Conservation (phyloP, 1,140 invertebrate species). For the Lepidurus packardi region DNA sequence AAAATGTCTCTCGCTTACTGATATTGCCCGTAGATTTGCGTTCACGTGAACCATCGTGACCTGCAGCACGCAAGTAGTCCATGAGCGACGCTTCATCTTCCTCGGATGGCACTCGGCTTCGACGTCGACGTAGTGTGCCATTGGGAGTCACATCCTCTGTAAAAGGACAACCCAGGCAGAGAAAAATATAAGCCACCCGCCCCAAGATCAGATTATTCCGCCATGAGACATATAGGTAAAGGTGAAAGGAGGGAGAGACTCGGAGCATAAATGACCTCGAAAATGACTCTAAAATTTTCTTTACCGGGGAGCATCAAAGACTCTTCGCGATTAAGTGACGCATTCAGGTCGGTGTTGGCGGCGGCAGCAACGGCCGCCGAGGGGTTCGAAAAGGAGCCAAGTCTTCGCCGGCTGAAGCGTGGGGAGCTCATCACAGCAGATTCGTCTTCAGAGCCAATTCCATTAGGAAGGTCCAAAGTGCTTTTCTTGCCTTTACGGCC, state of each 20-base stretch:
- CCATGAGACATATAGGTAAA: neutral
- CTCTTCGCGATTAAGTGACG: neutral
- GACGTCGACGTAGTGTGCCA: constrained; percentile 69
- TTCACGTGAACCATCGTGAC: constrained; percentile 66
- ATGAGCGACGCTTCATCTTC: constrained; percentile 78
- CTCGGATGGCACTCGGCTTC: constrained; percentile 72
- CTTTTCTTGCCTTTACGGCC: constrained; percentile 43
- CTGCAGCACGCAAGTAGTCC: constrained; percentile 70
- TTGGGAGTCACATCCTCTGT: constrained; percentile 75
- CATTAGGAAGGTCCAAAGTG: constrained; percentile 45
- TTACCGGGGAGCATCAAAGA: neutral
- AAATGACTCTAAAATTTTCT: neutral
- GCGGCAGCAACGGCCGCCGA: constrained; percentile 39
- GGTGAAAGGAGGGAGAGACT: neutral
- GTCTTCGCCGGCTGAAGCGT: constrained; percentile 55
- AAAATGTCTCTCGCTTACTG: constrained; percentile 47
- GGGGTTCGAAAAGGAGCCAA: constrained; percentile 59
- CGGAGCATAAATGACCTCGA: neutral
- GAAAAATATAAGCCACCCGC: constrained; percentile 24
- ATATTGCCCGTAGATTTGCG: constrained; percentile 77
- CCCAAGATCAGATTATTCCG: constrained; percentile 1
- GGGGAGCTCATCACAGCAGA: constrained; percentile 62
- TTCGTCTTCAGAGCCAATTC: constrained; percentile 52
- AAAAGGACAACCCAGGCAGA: constrained; percentile 33
- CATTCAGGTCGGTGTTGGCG: constrained; percentile 1